A percentile compares a stretch with the other conserved stretches of the same genome.
Evolutionary conservation across 2,888 invertebrate species (phyloP).

Genomic region (Belgica antarctica): DNA sequence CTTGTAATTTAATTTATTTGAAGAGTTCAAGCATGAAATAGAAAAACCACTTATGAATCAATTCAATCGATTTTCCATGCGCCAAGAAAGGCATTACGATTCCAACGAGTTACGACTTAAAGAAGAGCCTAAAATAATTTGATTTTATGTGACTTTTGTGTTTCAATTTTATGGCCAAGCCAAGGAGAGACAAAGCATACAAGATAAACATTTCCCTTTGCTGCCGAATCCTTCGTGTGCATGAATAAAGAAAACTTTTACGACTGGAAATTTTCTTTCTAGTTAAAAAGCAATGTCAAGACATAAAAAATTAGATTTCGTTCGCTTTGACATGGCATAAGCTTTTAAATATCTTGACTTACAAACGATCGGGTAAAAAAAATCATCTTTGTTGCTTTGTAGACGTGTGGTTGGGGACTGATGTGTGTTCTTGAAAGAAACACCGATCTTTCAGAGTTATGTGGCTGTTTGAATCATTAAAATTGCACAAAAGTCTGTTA

Average conservation of each 20-base stretch:
- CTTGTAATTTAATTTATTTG: slow-evolving; percentile 35
- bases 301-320: background rate
- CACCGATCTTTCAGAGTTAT: too few species aligned
- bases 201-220: background rate
- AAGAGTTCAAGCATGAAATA: slow-evolving; percentile 36
- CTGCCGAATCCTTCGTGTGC: background rate
- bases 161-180: background rate
- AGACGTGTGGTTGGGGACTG: too few species aligned
- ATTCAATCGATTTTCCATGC: slow-evolving; percentile 26
- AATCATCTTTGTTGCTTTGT: too few species aligned
- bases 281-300: background rate
- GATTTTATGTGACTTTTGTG: slow-evolving; percentile 26
- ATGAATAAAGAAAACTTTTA: background rate
- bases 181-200: background rate
- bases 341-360: too few species aligned
- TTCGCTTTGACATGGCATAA: too few species aligned
- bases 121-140: background rate
- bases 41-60: slow-evolving; percentile 38
- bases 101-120: background rate
- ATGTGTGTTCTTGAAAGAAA: too few species aligned
- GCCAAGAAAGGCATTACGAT: background rate
- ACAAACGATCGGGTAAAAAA: too few species aligned
- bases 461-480: too few species aligned
- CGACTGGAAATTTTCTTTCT: background rate
- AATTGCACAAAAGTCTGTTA: too few species aligned